Conservation (phyloP, 2,113 vertebrate genomes). For the Taxidea taxus region DNA sequence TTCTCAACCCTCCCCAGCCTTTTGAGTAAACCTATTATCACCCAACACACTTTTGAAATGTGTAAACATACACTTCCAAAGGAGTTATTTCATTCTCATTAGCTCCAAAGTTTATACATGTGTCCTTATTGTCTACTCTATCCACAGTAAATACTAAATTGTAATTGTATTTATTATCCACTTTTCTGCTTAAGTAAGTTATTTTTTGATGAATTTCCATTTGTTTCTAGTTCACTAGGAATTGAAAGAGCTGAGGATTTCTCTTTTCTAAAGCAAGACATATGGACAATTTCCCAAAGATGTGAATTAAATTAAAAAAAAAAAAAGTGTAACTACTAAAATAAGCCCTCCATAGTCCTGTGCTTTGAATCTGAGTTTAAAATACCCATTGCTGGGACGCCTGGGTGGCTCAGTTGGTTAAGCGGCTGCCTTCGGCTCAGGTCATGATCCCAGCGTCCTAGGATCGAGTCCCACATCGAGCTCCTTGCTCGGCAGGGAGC, state of each 20-base stretch:
- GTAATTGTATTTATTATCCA: background rate
- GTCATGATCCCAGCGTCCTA: too few relatives aligned
- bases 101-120: background rate
- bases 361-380: background rate
- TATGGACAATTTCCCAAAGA: background rate
- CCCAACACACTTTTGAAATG: background rate
- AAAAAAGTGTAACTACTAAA: background rate
- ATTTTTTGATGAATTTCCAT: background rate
- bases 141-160: background rate
- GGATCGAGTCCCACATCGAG: too few relatives aligned
- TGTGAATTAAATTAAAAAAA: background rate
- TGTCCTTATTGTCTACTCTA: conserved; percentile 9
- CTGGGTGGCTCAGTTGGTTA: too few relatives aligned
- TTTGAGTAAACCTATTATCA: background rate
- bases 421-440: too few relatives aligned
- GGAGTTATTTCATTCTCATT: background rate
- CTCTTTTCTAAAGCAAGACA: conserved; percentile 3
- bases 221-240: background rate
- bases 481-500: too few relatives aligned
- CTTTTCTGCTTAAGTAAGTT: background rate
- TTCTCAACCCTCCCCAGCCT: background rate
- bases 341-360: background rate
- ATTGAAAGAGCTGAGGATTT: background rate
- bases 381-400: background rate
- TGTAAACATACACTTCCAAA: conserved; percentile 5